phyloP scores from a whole-genome alignment of 1,140 invertebrate genomes.

The Drosophila pallidifrons region DNA sequence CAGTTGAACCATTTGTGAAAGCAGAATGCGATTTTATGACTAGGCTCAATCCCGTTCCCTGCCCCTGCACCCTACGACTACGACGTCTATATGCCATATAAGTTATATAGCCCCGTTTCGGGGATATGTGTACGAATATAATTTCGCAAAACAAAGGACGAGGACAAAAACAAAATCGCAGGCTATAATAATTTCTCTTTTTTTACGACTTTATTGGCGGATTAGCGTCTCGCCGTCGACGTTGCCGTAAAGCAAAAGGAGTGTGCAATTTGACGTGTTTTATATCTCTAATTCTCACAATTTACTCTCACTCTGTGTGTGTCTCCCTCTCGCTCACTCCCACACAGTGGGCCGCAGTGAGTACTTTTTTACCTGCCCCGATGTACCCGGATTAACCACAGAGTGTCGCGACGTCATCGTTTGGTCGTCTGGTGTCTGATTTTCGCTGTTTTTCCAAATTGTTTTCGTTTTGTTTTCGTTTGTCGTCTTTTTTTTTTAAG shows the following conservation, averaged over 20 bases:
- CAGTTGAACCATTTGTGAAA: conserved; percentile 2
- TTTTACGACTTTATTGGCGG: conserved; percentile 77
- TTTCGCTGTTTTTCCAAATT: conserved; percentile 69
- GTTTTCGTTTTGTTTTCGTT: conserved; percentile 54
- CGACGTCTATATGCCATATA: conserved; percentile 9
- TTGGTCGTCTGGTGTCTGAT: conserved; percentile 47
- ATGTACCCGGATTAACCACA: conserved; percentile 69
- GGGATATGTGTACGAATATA: conserved; percentile 73
- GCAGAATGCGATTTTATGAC: conserved; percentile 18
- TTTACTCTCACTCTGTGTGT: background rate
- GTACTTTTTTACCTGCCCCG: conserved; percentile 45
- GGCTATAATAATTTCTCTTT: conserved; percentile 56
- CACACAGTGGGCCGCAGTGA: background rate
- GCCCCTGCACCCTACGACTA: background rate
- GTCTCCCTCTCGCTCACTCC: background rate
- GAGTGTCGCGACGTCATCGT: conserved; percentile 45
- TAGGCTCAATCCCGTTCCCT: background rate
- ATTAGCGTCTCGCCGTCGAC: conserved; percentile 72
- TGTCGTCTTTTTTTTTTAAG: conserved; percentile 64
- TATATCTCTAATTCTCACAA: conserved; percentile 13
- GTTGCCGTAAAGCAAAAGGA: conserved; percentile 72
- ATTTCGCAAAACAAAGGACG: conserved; percentile 58
- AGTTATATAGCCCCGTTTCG: conserved; percentile 43
- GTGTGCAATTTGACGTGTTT: conserved; percentile 64
- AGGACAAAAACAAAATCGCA: conserved; percentile 47